These are phyloP conservation scores for Lepilemur septentrionalis DNA, from an alignment of 2,797 vertebrate genomes.

Conservation along the genomic window DNA sequence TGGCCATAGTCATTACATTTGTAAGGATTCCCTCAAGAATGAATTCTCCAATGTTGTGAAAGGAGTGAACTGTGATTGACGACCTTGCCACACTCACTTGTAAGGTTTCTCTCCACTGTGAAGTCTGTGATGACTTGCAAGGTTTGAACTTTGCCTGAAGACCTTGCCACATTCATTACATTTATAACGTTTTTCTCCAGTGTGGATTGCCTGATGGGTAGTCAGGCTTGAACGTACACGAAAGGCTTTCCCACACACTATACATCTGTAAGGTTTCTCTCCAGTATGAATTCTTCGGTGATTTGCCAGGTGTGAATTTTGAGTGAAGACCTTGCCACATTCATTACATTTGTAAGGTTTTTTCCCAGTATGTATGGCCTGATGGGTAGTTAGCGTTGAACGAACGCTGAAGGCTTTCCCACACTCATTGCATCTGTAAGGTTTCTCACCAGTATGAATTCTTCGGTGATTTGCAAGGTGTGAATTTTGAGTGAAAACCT, in stretches of 20 bases:
- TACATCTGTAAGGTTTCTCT: neutral
- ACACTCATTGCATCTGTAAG: constrained; percentile 19
- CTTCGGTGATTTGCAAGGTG: constrained; percentile 24
- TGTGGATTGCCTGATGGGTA: neutral
- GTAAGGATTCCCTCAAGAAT: neutral
- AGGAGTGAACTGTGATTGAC: neutral
- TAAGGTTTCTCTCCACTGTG: neutral
- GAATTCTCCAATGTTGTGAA: too few species aligned
- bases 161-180: constrained; percentile 13
- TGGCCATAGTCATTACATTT: neutral
- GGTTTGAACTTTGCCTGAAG: constrained; percentile 8
- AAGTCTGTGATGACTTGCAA: neutral
- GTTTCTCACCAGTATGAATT: constrained; percentile 26
- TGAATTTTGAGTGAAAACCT: constrained; percentile 6
- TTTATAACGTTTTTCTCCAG: neutral
- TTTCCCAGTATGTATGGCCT: neutral
- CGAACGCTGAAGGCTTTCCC: neutral
- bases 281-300: constrained; percentile 20
- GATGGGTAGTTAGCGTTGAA: neutral
- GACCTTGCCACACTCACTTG: neutral
- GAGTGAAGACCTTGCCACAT: neutral
- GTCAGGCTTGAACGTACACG: neutral
- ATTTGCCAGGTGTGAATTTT: neutral
- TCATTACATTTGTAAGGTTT: constrained; percentile 6
- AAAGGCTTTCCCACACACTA: neutral